Evolutionary conservation across 2,113 vertebrate genomes (phyloP).

Genomic region (Clarias batrachus): DNA sequence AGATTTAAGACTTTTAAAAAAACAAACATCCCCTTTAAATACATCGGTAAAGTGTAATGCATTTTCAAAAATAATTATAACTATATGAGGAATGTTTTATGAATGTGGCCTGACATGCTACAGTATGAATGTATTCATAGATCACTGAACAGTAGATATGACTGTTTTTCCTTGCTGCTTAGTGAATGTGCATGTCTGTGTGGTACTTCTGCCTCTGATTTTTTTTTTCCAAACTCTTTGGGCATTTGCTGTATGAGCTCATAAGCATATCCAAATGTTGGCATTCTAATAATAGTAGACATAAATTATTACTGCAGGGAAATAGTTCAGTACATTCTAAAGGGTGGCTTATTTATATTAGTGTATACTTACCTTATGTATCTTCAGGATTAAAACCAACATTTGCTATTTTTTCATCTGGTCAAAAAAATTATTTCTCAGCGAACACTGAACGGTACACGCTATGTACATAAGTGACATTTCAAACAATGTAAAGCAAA

Average conservation of each 20-base stretch:
- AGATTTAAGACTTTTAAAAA: no score
- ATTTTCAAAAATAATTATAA: neutral
- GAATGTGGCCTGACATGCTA: neutral
- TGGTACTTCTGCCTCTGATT: slow-evolving; percentile 37
- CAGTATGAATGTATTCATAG: neutral
- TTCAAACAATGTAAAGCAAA: no score
- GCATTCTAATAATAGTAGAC: neutral
- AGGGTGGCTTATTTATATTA: neutral
- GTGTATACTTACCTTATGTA: neutral
- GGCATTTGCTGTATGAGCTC: neutral
- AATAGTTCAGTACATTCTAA: neutral
- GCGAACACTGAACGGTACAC: no score
- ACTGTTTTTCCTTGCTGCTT: neutral
- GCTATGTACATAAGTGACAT: no score
- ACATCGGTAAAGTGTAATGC: neutral
- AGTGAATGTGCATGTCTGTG: slow-evolving; percentile 25
- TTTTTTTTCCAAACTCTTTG: slow-evolving; percentile 6
- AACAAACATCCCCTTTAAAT: neutral
- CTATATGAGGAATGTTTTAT: neutral
- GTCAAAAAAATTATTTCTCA: no score
- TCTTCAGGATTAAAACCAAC: no score
- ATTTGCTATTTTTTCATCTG: no score
- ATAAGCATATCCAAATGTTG: neutral
- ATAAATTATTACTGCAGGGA: no score
- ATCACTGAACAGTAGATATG: slow-evolving; percentile 17